Evolutionary conservation across 2,888 invertebrate genomes (phyloP), one percentile per base, ranked within the genome.

Genomic region (Xestia ashworthii): DNA sequence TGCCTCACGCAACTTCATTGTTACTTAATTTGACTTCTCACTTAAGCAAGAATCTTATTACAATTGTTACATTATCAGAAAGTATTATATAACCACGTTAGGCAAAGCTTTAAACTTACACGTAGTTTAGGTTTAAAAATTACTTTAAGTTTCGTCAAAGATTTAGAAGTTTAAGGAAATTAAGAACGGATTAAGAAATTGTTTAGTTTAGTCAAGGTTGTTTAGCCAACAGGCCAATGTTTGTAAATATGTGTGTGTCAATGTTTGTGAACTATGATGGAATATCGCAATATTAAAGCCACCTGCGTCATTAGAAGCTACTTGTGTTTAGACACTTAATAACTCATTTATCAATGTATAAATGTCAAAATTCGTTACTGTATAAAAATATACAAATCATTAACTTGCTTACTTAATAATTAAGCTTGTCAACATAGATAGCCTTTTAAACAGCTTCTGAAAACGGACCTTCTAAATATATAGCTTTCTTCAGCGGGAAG

Each of bases 151-250:
- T 85, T 82, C 81, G 41, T 76, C 67, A 83, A 81, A 77, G 46
- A 65, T 72, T 65, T 53, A 3, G 50, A 50, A 46, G 46, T 78
- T 71, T 62, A 65, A 46, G 70, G 69, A 82, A 82, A 79, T 76
- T 75, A 78, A 69, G 82, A 74, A 85, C 65, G 32, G 38, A 74
- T 83, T 83, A 76, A 74, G 82, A 73, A 78, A 82, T 76, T 68
- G 53, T 71, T 73, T 16, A 66, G 16, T 74, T 73, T 55, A 32
- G 46, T 32, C 72, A 73, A 69, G 78, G 83, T n/a, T 0, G 44
- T 70, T 74, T 64, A 11, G 32, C 53, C 50, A 66, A 60, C 50
- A 14, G 5, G 14, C 50, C 25, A 76, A 62, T 70, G 66, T 84
- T 72, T 72, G 71, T 80, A 58, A 65, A 71, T 62, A 71, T 62